Evolutionary conservation across 2,888 invertebrate genomes (phyloP), one percentile per base, ranked within the genome.

Genomic region (Petrolisthes manimaculis): DNA sequence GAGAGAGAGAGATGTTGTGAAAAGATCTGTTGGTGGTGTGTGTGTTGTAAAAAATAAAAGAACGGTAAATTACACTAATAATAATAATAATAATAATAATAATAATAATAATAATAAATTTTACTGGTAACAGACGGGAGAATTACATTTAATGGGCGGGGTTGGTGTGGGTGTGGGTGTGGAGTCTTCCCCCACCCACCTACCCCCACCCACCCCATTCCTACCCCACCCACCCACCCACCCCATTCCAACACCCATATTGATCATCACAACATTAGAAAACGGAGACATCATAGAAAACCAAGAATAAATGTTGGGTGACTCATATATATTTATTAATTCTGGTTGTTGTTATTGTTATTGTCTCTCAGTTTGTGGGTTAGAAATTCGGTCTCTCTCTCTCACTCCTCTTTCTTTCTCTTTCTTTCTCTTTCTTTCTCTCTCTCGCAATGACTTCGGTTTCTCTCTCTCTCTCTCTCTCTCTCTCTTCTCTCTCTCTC

Each of bases 381-480:
- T n/a, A n/a, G n/a, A n/a, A n/a, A n/a, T n/a, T n/a, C n/a, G n/a
- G n/a, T n/a, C n/a, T n/a, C n/a, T n/a, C n/a, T n/a, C n/a, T n/a
- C n/a, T n/a, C n/a, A n/a, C n/a, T n/a, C n/a, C n/a, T n/a, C n/a
- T n/a, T n/a, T n/a, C n/a, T n/a, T n/a, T n/a, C n/a, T n/a, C n/a
- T n/a, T n/a, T n/a, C n/a, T n/a, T 61, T 61, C 8, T 6, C 61
- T 61, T 9, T 61, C 8, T 61, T 6, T 14, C 61, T 9, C 8
- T 77, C 24, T 77, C 77, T 9, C 77, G n/a, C 79, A 3, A 53
- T 54, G 54, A 5, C 55, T 54, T 18, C 21, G 5, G 8, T 74
- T 6, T 74, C 21, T 74, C 18, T 74, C 74, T 74, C 74, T 21
- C 74, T 74, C 74, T 74, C 74, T 74, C 74, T n/a, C 74, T 74